Conservation (phyloP, 2,888 invertebrate genomes). For the Monoplex corrugatus region DNA sequence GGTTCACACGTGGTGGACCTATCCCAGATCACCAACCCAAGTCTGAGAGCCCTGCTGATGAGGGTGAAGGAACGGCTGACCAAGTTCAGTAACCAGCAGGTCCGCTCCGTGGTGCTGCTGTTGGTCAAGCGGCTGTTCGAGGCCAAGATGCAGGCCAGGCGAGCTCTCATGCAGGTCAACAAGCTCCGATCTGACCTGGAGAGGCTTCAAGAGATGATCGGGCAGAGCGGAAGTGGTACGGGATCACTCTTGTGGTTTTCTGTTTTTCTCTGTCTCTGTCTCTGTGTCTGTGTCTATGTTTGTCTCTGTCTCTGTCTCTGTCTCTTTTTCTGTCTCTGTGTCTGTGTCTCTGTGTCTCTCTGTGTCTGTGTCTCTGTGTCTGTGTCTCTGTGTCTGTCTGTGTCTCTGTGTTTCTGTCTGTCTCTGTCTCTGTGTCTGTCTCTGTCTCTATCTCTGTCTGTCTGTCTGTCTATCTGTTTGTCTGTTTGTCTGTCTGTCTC, state of each 20-base stretch:
- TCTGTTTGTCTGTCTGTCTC: no score
- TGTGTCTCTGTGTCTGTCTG: no score
- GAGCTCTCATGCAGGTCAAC: background rate
- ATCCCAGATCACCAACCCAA: background rate
- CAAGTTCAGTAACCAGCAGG: background rate
- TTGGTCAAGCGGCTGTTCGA: slow-evolving; percentile 31
- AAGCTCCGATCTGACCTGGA: slow-evolving; percentile 26
- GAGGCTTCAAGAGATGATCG: slow-evolving; percentile 11
- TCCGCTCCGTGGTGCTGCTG: slow-evolving; percentile 1
- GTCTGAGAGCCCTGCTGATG: background rate
- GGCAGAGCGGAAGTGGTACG: slow-evolving; percentile 14
- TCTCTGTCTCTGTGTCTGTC: no score
- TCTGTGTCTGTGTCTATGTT: background rate
- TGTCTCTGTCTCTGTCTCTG: background rate
- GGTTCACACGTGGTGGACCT: slow-evolving; percentile 26
- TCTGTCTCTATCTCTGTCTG: no score
- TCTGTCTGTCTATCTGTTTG: no score
- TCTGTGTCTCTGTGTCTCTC: background rate
- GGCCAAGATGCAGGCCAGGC: background rate
- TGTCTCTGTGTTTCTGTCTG: no score
- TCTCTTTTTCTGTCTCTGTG: background rate
- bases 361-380: background rate
- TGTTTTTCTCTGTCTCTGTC: background rate
- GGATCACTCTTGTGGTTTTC: background rate
- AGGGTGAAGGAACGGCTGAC: background rate